Evolutionary conservation across 2,113 vertebrate genomes (phyloP), one percentile per base, ranked within the genome.

Genomic region (Platycercus adscitus): DNA sequence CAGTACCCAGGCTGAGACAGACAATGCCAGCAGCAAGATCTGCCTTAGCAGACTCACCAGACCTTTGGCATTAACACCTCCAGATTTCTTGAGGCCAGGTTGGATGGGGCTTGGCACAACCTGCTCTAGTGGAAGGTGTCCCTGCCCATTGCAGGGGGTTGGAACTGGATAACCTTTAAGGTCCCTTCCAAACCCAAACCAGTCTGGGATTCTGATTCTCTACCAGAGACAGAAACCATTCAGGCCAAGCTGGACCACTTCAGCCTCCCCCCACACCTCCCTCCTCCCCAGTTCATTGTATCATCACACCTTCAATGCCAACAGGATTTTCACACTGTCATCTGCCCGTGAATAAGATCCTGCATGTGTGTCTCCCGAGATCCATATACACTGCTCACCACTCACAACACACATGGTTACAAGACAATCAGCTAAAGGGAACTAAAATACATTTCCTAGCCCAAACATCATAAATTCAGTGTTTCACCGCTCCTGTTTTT

Each of bases 361-460:
- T 43, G 23, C 31, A 39, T 0, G 1, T 20, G 37, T n/a, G 65
- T 78, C 88, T 46, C 75, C 78, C 0, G 79, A 82, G 78, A 82
- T 87, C 77, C 52, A 35, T 43, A 17, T 20, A 17, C 52, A 21
- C 21, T 52, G 37, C 78, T 94, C 53, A 19, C 63, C 75, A 24
- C 85, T 95, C 63, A 33, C 37, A 88, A 85, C 82, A 86, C 81
- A 75, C 66, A 10, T 4, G 19, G 86, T 49, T 89, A 88, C 87
- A 88, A 93, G 89, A 92, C 93, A 85, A 91, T 71, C 89, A 65
- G 78, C 82, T 88, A 56, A 58, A 77, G 46, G 43, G 50, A 91
- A 88, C 63, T 77, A 88, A 94, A 95, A 72, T 33, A 93, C 75
- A 86, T 96, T 91, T 94, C 76, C 88, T 71, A 78, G 80, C 63